Evolutionary conservation across 1,140 invertebrate genomes (phyloP).

Genomic region (Caenorhabditis tropicalis): DNA sequence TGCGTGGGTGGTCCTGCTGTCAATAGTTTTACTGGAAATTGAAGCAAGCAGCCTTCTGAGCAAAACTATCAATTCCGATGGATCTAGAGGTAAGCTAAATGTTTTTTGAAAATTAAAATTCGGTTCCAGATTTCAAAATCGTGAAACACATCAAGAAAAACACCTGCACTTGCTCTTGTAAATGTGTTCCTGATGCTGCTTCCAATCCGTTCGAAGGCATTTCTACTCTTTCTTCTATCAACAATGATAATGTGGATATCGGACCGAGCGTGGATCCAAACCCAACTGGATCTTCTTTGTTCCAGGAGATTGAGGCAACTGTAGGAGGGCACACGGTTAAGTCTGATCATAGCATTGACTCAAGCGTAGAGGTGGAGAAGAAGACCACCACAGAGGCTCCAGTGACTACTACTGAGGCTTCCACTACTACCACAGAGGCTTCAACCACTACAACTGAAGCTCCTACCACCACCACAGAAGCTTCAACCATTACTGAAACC

Average conservation of each 20-base stretch:
- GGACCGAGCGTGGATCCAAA: slow-evolving; percentile 28
- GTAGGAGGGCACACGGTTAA: neutral
- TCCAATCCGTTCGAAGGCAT: slow-evolving; percentile 2
- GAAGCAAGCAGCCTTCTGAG: slow-evolving; percentile 21
- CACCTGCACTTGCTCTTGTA: slow-evolving; percentile 46
- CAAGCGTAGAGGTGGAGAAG: neutral
- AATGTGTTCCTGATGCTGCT: slow-evolving; percentile 46
- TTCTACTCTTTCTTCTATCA: neutral
- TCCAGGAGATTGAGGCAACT: slow-evolving; percentile 29
- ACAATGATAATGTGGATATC: slow-evolving; percentile 40
- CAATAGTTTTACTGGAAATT: neutral
- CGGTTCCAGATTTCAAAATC: slow-evolving; percentile 48
- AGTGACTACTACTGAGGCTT: neutral
- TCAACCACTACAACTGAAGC: neutral
- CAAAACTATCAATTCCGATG: slow-evolving; percentile 49
- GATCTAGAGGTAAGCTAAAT: slow-evolving; percentile 36
- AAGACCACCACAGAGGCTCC: neutral
- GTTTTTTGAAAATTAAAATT: neutral
- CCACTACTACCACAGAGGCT: neutral
- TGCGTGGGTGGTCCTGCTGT: slow-evolving; percentile 15
- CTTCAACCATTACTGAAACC: no score
- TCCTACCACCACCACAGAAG: neutral
- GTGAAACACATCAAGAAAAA: slow-evolving; percentile 51
- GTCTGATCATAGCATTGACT: slow-evolving; percentile 4
- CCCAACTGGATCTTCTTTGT: slow-evolving; percentile 27